These are phyloP conservation scores for Melanotaenia nigrans DNA, from an alignment of 2,797 vertebrate species.

Conservation along the genomic window DNA sequence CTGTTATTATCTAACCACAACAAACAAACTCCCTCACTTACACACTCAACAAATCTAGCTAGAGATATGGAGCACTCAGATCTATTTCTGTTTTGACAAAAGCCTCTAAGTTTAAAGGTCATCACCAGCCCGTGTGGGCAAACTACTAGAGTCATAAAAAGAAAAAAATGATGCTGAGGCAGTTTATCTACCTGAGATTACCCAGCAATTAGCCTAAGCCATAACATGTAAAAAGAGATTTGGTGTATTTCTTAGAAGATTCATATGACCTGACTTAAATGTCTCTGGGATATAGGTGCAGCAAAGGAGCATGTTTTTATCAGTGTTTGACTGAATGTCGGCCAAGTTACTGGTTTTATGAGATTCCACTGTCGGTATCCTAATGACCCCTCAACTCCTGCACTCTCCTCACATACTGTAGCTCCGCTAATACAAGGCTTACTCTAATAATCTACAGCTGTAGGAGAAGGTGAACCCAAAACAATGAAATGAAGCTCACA, in stretches of 20 bases:
- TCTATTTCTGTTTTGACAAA: conserved; percentile 30
- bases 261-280: conserved; percentile 13
- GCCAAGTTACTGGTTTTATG: conserved; percentile 44
- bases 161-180: conserved; percentile 11
- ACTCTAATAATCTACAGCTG: conserved; percentile 65
- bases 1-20: conserved; percentile 22
- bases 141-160: conserved; percentile 8
- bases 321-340: conserved; percentile 41
- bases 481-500: conserved; percentile 45
- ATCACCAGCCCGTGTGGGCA: conserved; percentile 20
- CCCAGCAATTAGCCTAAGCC: conserved; percentile 50
- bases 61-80: conserved; percentile 8
- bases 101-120: conserved; percentile 17
- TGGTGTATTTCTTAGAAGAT: conserved; percentile 17
- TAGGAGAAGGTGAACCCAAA: conserved; percentile 47
- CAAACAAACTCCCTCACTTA: conserved; percentile 15
- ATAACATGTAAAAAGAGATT: conserved; percentile 12
- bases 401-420: conserved; percentile 28
- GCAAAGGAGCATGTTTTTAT: conserved; percentile 43
- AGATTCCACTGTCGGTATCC: conserved; percentile 30
- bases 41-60: conserved; percentile 13
- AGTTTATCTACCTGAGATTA: conserved; percentile 37
- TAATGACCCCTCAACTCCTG: conserved; percentile 21
- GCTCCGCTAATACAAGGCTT: conserved; percentile 35
- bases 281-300: conserved; percentile 1